Conservation (phyloP, 2,797 vertebrate species). For the Falco naumanni region DNA sequence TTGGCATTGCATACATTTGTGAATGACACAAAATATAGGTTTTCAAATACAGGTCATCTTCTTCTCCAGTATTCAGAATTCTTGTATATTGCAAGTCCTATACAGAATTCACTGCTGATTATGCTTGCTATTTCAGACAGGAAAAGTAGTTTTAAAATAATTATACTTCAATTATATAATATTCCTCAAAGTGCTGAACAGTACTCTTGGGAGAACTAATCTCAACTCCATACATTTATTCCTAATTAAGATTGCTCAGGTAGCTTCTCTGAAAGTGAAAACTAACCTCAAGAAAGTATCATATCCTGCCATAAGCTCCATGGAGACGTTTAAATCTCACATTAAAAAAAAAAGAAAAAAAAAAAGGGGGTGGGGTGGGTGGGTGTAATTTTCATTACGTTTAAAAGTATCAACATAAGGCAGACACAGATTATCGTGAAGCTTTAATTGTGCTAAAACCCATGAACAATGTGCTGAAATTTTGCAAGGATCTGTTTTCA, state of each 20-base stretch:
- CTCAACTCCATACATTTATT: background rate
- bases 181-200: background rate
- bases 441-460: background rate
- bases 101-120: background rate
- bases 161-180: background rate
- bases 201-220: background rate
- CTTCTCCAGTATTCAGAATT: background rate
- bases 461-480: background rate
- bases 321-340: background rate
- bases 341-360: background rate
- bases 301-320: background rate
- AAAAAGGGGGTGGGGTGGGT: fast-evolving
- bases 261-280: background rate
- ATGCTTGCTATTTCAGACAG: background rate
- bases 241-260: background rate
- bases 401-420: background rate
- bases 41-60: background rate
- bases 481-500: background rate
- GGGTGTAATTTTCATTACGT: background rate
- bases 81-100: background rate
- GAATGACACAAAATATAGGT: background rate
- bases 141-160: background rate
- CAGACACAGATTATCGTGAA: background rate
- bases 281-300: background rate
- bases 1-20: background rate